Conservation (phyloP, 1,140 invertebrate genomes). For the Vanessa atalanta region DNA sequence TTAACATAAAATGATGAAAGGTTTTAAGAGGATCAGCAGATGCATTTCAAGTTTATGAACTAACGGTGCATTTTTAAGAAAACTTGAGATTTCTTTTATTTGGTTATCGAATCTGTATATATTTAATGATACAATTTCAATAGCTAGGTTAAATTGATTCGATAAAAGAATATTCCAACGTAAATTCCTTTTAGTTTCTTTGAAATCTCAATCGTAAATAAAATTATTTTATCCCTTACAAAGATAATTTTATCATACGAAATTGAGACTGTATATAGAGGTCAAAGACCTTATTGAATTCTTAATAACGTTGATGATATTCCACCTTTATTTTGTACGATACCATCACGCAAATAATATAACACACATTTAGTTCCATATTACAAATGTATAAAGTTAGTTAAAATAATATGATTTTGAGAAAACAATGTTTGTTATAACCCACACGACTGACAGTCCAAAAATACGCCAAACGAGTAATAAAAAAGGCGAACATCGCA, state of each 20-base stretch:
- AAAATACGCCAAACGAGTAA: conserved; percentile 32
- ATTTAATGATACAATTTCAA: not conserved
- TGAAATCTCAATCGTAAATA: too few species aligned
- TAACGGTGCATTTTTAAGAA: not conserved
- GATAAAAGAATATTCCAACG: too few species aligned
- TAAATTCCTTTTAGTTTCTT: too few species aligned
- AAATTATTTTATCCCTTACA: too few species aligned
- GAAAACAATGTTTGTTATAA: conserved; percentile 16
- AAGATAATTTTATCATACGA: too few species aligned
- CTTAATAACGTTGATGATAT: too few species aligned
- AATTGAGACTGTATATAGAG: too few species aligned
- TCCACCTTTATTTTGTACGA: too few species aligned
- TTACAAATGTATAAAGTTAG: not conserved
- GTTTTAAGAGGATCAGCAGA: conserved; percentile 9
- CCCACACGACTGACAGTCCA: conserved; percentile 24
- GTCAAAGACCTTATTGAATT: too few species aligned
- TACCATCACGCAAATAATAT: too few species aligned
- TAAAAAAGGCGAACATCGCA: conserved; percentile 33
- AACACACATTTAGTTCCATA: not conserved
- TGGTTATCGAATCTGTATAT: not conserved
- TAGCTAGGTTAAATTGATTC: too few species aligned
- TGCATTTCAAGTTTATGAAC: not conserved
- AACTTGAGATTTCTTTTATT: not conserved
- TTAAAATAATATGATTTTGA: not conserved
- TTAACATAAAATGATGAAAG: conserved; percentile 29